Evolutionary conservation across 2,888 invertebrate genomes (phyloP).

Genomic region (Dendrolimus pini): DNA sequence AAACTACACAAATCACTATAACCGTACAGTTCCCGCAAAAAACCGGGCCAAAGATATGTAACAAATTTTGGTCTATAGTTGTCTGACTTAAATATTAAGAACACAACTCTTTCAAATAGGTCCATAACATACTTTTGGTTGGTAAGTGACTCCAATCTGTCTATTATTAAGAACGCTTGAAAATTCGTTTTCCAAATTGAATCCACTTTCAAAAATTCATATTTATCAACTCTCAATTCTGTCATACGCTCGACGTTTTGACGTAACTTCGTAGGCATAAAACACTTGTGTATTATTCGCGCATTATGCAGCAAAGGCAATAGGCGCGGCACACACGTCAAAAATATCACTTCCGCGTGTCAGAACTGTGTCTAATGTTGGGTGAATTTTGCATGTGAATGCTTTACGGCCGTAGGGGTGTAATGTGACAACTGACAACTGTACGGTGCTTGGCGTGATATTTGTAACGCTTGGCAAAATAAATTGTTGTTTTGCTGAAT

Average conservation of each 20-base stretch:
- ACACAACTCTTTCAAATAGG: too few relatives aligned
- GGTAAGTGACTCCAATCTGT: too few relatives aligned
- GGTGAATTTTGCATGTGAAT: slow-evolving; percentile 69
- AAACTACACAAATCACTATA: too few relatives aligned
- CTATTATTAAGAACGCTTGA: too few relatives aligned
- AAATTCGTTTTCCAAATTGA: too few relatives aligned
- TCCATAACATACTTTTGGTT: too few relatives aligned
- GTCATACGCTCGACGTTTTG: neutral
- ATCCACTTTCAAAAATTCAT: neutral
- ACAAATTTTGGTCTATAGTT: too few relatives aligned
- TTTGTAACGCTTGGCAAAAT: neutral
- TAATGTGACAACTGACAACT: slow-evolving; percentile 73
- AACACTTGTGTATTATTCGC: slow-evolving; percentile 15
- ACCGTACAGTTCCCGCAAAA: too few relatives aligned
- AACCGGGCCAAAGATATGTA: too few relatives aligned
- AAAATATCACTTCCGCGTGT: slow-evolving; percentile 65
- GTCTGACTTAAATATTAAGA: too few relatives aligned
- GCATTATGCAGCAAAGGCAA: slow-evolving; percentile 13
- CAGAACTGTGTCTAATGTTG: slow-evolving; percentile 55
- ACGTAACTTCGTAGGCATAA: slow-evolving; percentile 9
- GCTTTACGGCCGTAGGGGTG: slow-evolving; percentile 36
- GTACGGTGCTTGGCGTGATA: slow-evolving; percentile 29
- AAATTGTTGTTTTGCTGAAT: slow-evolving; percentile 3
- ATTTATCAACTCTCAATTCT: neutral
- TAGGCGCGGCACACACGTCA: slow-evolving; percentile 41